A percentile compares a stretch with the other conserved stretches of the same genome.
Evolutionary conservation across 2,113 vertebrate genomes (phyloP).

Genomic region (Numida meleagris): DNA sequence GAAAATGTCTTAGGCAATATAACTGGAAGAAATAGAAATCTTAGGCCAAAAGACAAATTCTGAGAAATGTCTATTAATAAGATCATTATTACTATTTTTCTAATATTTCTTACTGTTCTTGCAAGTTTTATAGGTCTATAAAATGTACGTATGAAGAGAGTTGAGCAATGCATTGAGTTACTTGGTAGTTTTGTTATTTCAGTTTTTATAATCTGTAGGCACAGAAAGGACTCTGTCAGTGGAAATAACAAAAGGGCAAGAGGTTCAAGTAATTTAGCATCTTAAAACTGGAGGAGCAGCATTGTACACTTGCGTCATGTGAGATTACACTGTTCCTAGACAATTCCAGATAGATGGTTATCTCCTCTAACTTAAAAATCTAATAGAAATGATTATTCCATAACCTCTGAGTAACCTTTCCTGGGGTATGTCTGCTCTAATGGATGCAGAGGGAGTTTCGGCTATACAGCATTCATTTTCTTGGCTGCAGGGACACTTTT

Average conservation of each 20-base stretch:
- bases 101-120: not conserved
- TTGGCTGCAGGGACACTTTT: not conserved
- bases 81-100: not conserved
- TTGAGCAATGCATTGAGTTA: not conserved
- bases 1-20: not conserved
- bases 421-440: not conserved
- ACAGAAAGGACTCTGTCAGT: not conserved
- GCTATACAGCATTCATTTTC: rapidly evolving
- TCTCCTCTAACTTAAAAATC: not conserved
- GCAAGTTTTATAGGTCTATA: not conserved
- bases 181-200: not conserved
- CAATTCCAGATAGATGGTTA: not conserved
- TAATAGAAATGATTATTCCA: not conserved
- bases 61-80: not conserved
- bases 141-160: not conserved
- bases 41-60: not conserved
- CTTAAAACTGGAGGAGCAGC: not conserved
- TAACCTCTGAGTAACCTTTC: not conserved
- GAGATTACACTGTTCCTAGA: not conserved
- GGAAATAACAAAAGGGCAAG: not conserved
- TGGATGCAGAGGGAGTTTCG: not conserved
- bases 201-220: not conserved
- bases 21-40: not conserved
- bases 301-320: not conserved
- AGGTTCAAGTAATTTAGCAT: constrained; percentile 1